A percentile compares a stretch with the other conserved stretches of the same genome.
Evolutionary conservation across 1,140 invertebrate species (phyloP).

Genomic region (Heliconius hewitsoni): DNA sequence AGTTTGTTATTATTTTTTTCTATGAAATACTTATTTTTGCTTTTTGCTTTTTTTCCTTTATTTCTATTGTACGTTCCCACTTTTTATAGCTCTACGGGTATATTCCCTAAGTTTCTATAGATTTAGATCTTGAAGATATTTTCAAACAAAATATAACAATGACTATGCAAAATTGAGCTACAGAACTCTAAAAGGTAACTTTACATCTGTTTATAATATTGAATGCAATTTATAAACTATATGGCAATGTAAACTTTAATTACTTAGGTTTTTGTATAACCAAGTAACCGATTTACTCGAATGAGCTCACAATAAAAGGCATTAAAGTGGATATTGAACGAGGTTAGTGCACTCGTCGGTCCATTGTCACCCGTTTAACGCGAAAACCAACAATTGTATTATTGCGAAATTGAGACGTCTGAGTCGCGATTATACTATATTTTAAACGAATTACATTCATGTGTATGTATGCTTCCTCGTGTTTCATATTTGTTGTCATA

Average conservation of each 20-base stretch:
- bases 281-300: background rate
- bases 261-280: background rate
- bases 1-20: too few species aligned
- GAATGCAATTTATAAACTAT: background rate
- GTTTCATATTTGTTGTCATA: background rate
- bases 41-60: too few species aligned
- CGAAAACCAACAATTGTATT: constrained; percentile 17
- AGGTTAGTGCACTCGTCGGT: constrained; percentile 27
- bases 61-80: too few species aligned
- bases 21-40: too few species aligned
- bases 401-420: constrained; percentile 20
- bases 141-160: too few species aligned
- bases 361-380: constrained; percentile 31
- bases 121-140: too few species aligned
- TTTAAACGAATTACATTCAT: background rate
- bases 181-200: background rate
- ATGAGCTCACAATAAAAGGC: background rate
- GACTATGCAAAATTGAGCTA: too few species aligned
- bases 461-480: background rate
- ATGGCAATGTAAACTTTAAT: background rate
- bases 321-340: constrained; percentile 6
- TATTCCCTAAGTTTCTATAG: too few species aligned
- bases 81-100: too few species aligned
- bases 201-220: background rate
- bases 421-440: constrained; percentile 1